phyloP scores from a whole-genome alignment of 2,888 invertebrate genomes.

The Leptinotarsa haldemani region DNA sequence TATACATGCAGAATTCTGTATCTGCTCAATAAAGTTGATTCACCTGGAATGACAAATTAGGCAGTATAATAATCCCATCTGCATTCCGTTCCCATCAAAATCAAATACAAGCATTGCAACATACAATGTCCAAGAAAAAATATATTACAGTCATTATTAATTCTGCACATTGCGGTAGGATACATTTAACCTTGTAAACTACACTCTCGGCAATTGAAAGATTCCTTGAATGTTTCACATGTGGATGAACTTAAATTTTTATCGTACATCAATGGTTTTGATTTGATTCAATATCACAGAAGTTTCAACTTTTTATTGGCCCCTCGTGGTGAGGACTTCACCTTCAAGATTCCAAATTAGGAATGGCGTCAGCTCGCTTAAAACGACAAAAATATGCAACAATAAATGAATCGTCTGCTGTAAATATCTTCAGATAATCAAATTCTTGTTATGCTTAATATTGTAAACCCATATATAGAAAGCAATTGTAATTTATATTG shows the following conservation, averaged over 20 bases:
- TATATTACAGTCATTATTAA: too few relatives aligned
- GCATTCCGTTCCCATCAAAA: too few relatives aligned
- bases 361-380: background rate
- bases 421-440: constrained; percentile 20
- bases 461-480: constrained; percentile 18
- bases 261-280: background rate
- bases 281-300: background rate
- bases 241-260: background rate
- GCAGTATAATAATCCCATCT: too few relatives aligned
- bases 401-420: constrained; percentile 19
- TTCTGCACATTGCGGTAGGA: too few relatives aligned
- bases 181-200: too few relatives aligned
- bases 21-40: too few relatives aligned
- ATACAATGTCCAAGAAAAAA: too few relatives aligned
- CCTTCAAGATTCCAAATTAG: constrained; percentile 11
- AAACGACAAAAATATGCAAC: constrained; percentile 16
- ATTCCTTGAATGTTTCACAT: too few relatives aligned
- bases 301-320: background rate
- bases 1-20: too few relatives aligned
- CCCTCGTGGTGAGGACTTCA: background rate
- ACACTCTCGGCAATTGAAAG: too few relatives aligned
- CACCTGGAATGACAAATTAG: too few relatives aligned
- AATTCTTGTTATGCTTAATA: constrained; percentile 16
- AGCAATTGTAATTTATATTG: constrained; percentile 16
- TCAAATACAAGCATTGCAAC: too few relatives aligned